phyloP scores from a whole-genome alignment of 2,797 vertebrate genomes.

The Dallia pectoralis region DNA sequence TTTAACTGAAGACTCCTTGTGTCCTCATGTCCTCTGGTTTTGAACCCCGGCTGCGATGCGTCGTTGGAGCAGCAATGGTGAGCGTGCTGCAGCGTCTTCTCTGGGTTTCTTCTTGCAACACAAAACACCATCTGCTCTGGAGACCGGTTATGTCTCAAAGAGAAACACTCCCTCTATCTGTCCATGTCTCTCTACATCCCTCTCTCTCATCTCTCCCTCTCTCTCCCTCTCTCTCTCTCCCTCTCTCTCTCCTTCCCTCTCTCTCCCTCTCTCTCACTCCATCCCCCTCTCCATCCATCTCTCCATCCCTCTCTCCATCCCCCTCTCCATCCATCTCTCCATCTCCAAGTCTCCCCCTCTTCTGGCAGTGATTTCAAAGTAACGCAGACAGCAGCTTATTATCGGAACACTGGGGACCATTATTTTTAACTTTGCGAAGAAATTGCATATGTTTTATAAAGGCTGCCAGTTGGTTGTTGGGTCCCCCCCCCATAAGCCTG shows the following conservation, averaged over 20 bases:
- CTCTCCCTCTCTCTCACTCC: constrained; percentile 15
- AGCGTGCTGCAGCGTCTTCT: constrained; percentile 63
- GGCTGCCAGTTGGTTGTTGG: neutral
- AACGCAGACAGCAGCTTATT: constrained; percentile 41
- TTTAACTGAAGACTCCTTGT: neutral
- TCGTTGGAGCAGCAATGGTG: constrained; percentile 69
- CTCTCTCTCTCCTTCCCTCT: too few relatives aligned
- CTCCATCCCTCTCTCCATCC: neutral
- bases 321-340: neutral
- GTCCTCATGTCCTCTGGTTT: neutral
- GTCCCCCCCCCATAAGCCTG: neutral
- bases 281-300: constrained; percentile 25
- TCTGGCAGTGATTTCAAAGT: constrained; percentile 64
- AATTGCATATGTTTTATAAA: neutral
- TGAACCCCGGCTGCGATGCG: constrained; percentile 31
- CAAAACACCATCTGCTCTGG: constrained; percentile 70
- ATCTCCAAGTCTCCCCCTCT: constrained; percentile 22
- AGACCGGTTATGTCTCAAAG: constrained; percentile 59
- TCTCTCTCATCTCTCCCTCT: constrained; percentile 27
- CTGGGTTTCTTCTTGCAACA: constrained; percentile 39
- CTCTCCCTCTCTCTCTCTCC: neutral
- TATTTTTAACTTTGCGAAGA: constrained; percentile 9
- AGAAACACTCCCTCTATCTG: constrained; percentile 36
- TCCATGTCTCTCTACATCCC: neutral
- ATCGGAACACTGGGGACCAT: neutral